Evolutionary conservation across 2,888 invertebrate species (phyloP), one percentile per base, ranked within the genome.

Genomic region (Philopedon plagiatum): DNA sequence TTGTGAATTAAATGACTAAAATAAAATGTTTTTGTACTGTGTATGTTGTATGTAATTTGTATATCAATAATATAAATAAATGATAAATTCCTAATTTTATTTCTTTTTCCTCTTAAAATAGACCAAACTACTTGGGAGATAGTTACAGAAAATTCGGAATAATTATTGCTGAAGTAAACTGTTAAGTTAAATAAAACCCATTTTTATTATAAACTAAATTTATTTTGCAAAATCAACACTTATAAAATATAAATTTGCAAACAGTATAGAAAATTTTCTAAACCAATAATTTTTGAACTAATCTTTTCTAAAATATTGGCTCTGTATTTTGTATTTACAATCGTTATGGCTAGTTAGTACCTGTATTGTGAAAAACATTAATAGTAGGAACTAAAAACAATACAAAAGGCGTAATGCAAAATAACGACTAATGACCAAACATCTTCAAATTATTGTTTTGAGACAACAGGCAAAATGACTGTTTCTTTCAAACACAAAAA

Each of bases 201-300:
- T 11, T 44, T 15, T 26, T 37, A 26, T 54, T 54, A 34, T 11
- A 41, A 57, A 56, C 21, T 65, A 64, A 67, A 65, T 61, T 69
- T 65, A 56, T 60, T 32, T 37, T 66, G 32, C 44, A 63, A 60
- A 68, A 68, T 68, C 62, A 68, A 68, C 61, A 54, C 54, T 54
- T 68, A 61, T 61, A 62, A 56, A 68, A 67, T 67, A 69, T 72
- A 51, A 63, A 61, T 19, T 34, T 41, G 37, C 37, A 54, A 64
- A 64, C 51, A 37, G 23, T 37, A 51, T 29, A 18, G 51, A 32
- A 29, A 29, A 54, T 29, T 54, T 41, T 51, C 51, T 51, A 13
- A 51, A 51, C n/a, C 23, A n/a, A 23, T 49, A 2, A 51, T 44
- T 54, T 29, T 5, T 15, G 8, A 54, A 54, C 29, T 29, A 54